A percentile compares a stretch with the other conserved stretches of the same genome.
These are phyloP conservation scores for Podotricha telesiphe DNA, from an alignment of 2,888 invertebrate genomes.

Conservation along the genomic window DNA sequence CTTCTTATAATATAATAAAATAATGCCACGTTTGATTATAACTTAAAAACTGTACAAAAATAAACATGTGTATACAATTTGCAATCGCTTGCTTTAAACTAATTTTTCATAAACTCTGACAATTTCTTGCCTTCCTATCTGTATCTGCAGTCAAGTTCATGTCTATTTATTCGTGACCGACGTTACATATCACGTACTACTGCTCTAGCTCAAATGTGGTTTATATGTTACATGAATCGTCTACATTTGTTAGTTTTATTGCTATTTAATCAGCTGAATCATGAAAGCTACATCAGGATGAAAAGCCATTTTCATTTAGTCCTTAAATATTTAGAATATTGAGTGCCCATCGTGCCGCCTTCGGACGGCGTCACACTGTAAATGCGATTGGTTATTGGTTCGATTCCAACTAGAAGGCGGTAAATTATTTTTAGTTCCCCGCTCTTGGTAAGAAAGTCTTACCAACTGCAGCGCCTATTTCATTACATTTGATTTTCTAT, in stretches of 20 bases:
- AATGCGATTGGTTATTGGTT: no score
- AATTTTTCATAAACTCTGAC: neutral
- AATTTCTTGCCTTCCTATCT: neutral
- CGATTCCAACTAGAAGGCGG: no score
- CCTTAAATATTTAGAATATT: neutral
- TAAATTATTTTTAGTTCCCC: no score
- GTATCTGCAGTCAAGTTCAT: neutral
- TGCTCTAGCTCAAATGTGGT: constrained; percentile 17
- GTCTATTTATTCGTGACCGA: constrained; percentile 17
- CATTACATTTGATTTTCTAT: neutral
- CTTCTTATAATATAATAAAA: no score
- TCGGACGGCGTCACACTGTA: no score
- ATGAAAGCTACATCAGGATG: neutral
- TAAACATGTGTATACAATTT: neutral
- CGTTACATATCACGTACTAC: constrained; percentile 18
- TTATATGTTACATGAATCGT: constrained; percentile 18
- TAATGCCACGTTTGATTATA: no score
- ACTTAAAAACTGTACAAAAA: no score
- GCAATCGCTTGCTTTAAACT: no score
- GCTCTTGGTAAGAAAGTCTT: no score
- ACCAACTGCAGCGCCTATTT: no score
- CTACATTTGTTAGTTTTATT: constrained; percentile 12
- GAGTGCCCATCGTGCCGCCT: no score
- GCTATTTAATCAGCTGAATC: constrained; percentile 14
- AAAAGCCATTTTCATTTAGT: neutral